A percentile compares a stretch with the other conserved stretches of the same genome.
These are phyloP conservation scores for Eupithecia pulchellata DNA, from an alignment of 2,888 invertebrate species.

Conservation along the genomic window DNA sequence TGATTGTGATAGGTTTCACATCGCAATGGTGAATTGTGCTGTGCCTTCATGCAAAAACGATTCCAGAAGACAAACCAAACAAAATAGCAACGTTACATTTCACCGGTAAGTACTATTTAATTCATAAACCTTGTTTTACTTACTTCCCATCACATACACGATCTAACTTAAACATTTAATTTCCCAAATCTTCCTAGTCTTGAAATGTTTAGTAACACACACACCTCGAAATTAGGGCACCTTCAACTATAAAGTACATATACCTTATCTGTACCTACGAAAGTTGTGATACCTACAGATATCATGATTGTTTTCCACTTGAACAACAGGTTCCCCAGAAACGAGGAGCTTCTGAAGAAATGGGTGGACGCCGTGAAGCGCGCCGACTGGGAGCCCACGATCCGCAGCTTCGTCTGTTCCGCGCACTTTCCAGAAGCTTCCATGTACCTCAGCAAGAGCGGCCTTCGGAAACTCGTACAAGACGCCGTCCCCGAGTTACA, in stretches of 20 bases:
- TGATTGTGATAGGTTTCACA: too few species aligned
- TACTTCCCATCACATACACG: neutral
- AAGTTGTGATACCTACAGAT: too few species aligned
- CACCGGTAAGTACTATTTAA: slow-evolving; percentile 7
- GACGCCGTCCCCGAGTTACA: neutral
- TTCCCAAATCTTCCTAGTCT: neutral
- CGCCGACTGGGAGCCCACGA: slow-evolving; percentile 23
- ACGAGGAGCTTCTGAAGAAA: neutral
- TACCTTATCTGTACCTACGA: too few species aligned
- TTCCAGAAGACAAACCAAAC: slow-evolving; percentile 7
- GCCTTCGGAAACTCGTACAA: slow-evolving; percentile 18
- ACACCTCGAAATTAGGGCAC: neutral
- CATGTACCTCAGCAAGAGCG: slow-evolving; percentile 21
- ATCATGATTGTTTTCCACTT: neutral
- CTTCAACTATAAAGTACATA: neutral
- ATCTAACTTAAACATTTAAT: too few species aligned
- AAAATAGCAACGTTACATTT: neutral
- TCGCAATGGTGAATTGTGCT: neutral
- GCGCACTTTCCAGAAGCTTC: slow-evolving; percentile 17
- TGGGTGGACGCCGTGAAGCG: slow-evolving; percentile 18
- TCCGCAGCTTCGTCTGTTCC: slow-evolving; percentile 28
- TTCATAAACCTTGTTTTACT: neutral
- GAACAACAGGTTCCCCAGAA: slow-evolving; percentile 6
- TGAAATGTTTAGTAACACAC: too few species aligned
- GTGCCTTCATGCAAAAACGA: slow-evolving; percentile 4